Conservation (phyloP, 2,113 vertebrate genomes). For the Leiothrix lutea region DNA sequence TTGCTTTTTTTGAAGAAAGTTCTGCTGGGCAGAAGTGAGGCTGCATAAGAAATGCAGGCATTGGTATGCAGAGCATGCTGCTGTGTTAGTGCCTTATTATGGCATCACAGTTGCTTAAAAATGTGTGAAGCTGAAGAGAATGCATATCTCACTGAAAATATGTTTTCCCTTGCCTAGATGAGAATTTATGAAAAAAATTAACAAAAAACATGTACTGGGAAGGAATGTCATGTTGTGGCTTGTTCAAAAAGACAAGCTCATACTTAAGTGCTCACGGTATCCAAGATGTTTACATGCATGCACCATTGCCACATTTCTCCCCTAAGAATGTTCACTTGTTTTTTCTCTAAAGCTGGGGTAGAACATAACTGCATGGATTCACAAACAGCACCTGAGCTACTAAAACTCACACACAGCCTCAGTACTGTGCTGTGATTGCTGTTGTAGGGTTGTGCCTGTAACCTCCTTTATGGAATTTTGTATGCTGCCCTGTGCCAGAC, state of each 20-base stretch:
- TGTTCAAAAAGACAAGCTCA: background rate
- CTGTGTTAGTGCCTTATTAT: background rate
- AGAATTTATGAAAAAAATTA: background rate
- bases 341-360: background rate
- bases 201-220: background rate
- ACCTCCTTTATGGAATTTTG: background rate
- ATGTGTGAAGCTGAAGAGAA: slow-evolving; percentile 2
- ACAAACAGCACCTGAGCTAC: background rate
- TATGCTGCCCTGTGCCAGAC: background rate
- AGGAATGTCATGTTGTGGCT: background rate
- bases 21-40: background rate
- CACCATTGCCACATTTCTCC: background rate
- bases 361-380: background rate
- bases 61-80: background rate
- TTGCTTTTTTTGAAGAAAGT: background rate
- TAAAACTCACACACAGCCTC: background rate
- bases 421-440: background rate
- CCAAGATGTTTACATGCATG: background rate
- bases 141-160: background rate
- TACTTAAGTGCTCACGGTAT: background rate
- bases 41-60: background rate
- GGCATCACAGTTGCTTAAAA: slow-evolving; percentile 14
- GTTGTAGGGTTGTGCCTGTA: background rate
- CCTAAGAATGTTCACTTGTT: background rate
- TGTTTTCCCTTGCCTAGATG: background rate